A percentile compares a stretch with the other conserved stretches of the same genome.
Evolutionary conservation across 30 jellyfish, hydroid and myxozoan species (phyloP).

Genomic region (Nemopilema nomurai): DNA sequence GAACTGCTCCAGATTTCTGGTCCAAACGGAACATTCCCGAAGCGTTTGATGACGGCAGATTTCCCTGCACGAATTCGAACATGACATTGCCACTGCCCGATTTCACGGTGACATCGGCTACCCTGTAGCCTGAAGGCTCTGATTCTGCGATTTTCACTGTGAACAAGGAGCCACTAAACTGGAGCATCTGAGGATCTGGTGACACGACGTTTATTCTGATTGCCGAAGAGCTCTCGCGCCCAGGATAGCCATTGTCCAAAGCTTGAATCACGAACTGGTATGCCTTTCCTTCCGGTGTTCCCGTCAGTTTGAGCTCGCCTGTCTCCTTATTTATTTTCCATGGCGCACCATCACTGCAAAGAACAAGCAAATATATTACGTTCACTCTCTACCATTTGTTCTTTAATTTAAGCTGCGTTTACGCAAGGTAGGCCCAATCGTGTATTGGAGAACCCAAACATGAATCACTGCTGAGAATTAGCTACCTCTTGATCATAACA

Average conservation of each 20-base stretch:
- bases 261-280: slow-evolving; percentile 87
- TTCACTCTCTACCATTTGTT: no score
- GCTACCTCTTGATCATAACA: no score
- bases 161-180: slow-evolving; percentile 37
- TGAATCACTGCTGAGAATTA: no score
- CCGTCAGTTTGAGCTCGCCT: slow-evolving; percentile 79
- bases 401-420: no score
- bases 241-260: slow-evolving; percentile 98
- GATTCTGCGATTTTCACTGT: slow-evolving; percentile 67
- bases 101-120: slow-evolving; percentile 42
- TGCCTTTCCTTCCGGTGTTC: slow-evolving; percentile 78
- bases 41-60: slow-evolving; percentile 77
- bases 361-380: no score
- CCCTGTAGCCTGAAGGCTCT: slow-evolving; percentile 46
- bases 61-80: slow-evolving; percentile 73
- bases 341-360: slow-evolving; percentile 74
- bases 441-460: no score
- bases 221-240: slow-evolving; percentile 63
- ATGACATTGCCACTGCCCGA: slow-evolving; percentile 30
- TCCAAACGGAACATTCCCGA: slow-evolving; percentile 60
- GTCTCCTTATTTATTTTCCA: slow-evolving; percentile 63
- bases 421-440: no score
- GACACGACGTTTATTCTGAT: slow-evolving; percentile 71
- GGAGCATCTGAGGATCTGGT: slow-evolving; percentile 35
- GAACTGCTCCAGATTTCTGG: slow-evolving; percentile 64